Percentiles rank a stretch among this genome's conserved stretches.
Conservation (phyloP, 2,797 vertebrate species). For the Sebastes oblongus region DNA sequence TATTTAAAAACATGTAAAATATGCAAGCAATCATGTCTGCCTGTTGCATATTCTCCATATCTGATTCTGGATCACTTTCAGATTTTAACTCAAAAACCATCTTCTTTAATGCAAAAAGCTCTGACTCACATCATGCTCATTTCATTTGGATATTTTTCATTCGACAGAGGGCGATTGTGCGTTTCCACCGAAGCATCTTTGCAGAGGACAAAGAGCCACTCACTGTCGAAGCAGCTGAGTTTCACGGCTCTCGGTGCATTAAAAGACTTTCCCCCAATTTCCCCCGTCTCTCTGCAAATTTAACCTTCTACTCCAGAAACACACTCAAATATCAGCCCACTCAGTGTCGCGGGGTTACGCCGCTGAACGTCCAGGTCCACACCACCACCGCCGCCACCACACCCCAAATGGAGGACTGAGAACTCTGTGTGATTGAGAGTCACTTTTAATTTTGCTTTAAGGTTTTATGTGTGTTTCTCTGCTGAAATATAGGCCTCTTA, state of each 20-base stretch:
- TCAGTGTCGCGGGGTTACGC: conserved; percentile 14
- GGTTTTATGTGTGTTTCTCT: conserved; percentile 52
- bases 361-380: conserved; percentile 3
- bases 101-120: not conserved
- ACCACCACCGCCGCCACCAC: conserved; percentile 49
- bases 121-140: conserved; percentile 18
- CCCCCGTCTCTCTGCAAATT: conserved; percentile 41
- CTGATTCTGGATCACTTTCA: conserved; percentile 7
- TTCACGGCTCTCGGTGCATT: conserved; percentile 6
- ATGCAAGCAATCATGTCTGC: conserved; percentile 3
- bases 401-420: conserved; percentile 56
- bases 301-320: conserved; percentile 51
- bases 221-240: conserved; percentile 11
- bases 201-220: conserved; percentile 52
- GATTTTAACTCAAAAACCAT: conserved; percentile 7
- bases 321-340: conserved; percentile 56
- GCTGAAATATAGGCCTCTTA: conserved; percentile 71
- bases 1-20: not conserved
- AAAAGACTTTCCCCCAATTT: conserved; percentile 26
- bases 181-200: conserved; percentile 57
- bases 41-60: not conserved
- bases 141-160: conserved; percentile 24
- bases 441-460: conserved; percentile 70
- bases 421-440: conserved; percentile 70
- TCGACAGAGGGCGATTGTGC: conserved; percentile 37